Conservation (phyloP, 2,113 vertebrate genomes). For the Alexandromys fortis region DNA sequence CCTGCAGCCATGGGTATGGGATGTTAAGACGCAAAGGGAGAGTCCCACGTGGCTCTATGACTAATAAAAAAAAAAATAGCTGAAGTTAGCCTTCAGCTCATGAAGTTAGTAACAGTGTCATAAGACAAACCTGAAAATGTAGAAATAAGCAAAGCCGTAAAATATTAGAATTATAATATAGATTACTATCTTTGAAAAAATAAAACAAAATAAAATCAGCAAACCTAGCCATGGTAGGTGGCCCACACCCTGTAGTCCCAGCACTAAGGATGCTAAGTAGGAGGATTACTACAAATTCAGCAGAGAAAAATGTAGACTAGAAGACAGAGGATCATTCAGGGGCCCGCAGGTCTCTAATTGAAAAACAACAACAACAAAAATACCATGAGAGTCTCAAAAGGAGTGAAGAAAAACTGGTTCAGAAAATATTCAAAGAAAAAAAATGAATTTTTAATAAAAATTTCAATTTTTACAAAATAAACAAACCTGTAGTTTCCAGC, state of each 20-base stretch:
- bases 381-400: neutral
- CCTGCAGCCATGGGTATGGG: neutral
- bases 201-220: neutral
- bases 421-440: neutral
- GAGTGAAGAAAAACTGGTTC: neutral
- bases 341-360: neutral
- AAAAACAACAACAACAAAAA: neutral
- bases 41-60: neutral
- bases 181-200: constrained; percentile 11
- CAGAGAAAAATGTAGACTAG: neutral
- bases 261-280: neutral
- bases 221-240: neutral
- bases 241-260: too few species aligned
- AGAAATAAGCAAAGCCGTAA: neutral
- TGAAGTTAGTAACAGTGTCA: neutral
- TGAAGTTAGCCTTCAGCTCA: neutral
- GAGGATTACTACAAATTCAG: neutral
- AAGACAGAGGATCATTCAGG: neutral
- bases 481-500: neutral
- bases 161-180: neutral
- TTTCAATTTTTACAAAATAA: neutral
- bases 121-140: constrained; percentile 3
- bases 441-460: neutral
- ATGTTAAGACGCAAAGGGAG: neutral
- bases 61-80: neutral